Conservation (phyloP, 1,140 invertebrate species). For the Eupristina koningsbergeri region DNA sequence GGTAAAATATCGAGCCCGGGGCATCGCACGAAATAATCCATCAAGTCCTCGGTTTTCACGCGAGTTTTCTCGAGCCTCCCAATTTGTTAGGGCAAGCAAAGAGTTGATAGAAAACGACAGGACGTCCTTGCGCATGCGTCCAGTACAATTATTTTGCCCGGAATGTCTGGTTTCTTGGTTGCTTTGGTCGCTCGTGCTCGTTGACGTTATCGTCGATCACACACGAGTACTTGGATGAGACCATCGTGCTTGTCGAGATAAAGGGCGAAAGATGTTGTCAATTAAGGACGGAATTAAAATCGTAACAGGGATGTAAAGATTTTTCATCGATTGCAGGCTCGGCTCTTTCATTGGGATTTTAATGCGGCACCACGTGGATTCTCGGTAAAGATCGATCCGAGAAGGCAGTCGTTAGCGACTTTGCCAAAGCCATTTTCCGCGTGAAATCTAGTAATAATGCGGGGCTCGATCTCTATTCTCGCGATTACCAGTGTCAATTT, state of each 20-base stretch:
- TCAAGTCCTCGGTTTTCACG: too few species aligned
- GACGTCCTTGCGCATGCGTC: background rate
- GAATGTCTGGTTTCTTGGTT: background rate
- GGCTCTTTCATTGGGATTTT: background rate
- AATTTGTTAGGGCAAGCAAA: too few species aligned
- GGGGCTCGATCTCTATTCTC: background rate
- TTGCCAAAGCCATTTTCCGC: background rate
- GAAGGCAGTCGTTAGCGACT: background rate
- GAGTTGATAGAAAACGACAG: background rate
- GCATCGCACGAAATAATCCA: background rate
- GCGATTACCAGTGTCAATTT: background rate
- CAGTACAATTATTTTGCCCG: constrained; percentile 18
- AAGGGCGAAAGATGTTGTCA: constrained; percentile 11
- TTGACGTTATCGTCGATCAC: background rate
- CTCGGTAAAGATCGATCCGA: too few species aligned
- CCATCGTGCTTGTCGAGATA: background rate
- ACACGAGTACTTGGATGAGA: background rate
- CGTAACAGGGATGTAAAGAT: background rate
- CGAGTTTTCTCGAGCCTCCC: background rate
- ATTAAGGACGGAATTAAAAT: background rate
- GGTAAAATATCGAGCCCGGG: background rate
- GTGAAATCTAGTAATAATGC: background rate
- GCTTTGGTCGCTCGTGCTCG: background rate
- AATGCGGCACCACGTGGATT: background rate
- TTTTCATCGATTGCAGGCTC: background rate